Evolutionary conservation across 2,888 invertebrate species (phyloP).

Genomic region (Tipula helvola): DNA sequence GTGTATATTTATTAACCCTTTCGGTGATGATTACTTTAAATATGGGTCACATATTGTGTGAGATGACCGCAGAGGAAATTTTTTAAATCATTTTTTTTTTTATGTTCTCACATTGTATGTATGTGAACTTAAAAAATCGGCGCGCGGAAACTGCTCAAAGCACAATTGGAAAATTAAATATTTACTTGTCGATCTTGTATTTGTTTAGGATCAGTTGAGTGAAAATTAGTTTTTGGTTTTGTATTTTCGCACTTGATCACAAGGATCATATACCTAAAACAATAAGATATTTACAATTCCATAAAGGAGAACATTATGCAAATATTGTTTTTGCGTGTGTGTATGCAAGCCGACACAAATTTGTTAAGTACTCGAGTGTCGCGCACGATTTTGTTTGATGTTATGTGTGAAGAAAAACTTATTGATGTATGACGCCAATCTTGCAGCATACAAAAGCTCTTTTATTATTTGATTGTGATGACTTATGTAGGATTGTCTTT

Average conservation of each 20-base stretch:
- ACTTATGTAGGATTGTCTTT: too few species aligned
- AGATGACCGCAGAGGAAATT: neutral
- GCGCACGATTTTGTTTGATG: neutral
- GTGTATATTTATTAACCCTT: neutral
- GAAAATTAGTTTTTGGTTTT: neutral
- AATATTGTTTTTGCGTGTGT: neutral
- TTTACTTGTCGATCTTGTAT: neutral
- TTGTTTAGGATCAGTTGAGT: neutral
- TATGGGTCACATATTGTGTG: neutral
- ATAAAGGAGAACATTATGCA: neutral
- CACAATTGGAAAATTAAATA: neutral
- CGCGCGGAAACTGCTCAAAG: neutral
- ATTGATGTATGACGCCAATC: neutral
- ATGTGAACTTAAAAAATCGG: neutral
- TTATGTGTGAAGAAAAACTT: neutral
- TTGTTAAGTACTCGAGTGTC: neutral
- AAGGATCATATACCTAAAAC: neutral
- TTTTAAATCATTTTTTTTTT: neutral
- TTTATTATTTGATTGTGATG: neutral
- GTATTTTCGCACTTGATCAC: neutral
- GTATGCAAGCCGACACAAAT: neutral
- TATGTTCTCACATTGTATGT: neutral
- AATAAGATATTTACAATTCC: neutral
- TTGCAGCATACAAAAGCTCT: neutral
- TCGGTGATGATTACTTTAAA: neutral